Base-by-base conservation (phyloP, 2,797 vertebrate species). In the Sylvia borin region DNA sequence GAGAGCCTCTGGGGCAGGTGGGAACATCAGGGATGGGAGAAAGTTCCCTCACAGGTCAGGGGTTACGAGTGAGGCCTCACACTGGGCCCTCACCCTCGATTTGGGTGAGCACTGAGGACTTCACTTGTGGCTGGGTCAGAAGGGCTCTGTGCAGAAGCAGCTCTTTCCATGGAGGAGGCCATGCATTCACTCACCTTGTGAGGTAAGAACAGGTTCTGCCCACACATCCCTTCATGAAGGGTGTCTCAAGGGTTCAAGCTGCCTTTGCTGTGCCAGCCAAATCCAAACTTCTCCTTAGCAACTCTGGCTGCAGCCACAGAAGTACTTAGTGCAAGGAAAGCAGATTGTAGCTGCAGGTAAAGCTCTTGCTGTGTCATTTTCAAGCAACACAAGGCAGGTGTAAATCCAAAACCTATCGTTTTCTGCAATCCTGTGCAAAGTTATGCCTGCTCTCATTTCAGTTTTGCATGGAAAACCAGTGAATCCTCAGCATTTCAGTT, bases 321-420 rank as follows among this genome's bases (percentile, higher is more conserved):
- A 79, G 32, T 17, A 6, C 25, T 72, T 5, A 36, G 26, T 29
- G 43, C 61, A 57, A 73, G 36, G 34, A 64, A 73, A 74, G 21
- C 13, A 16, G 15, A 2, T 48, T 11, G 15, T 5, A 88, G 16
- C 53, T 66, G 53, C 24, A 51, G 70, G 31, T 26, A 54, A 58
- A 54, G 8, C 45, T 65, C 47, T 31, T 8, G 5, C 16, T 47
- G 5, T 26, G 2, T 31, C 3, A 8, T 42, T 88, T 62, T 53
- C 50, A 51, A 65, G n/a, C 42, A 64, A 14, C 14, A 21, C n/a
- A 48, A 51, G 12, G 40, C 45, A 68, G 16, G 11, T 61, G 72
- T 60, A 47, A 60, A 78, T 40, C 22, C 45, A 18, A 72, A 78
- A 18, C 12, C 25, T 55, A 3, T 2, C 0, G 0, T 27, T 85